Base-by-base conservation (phyloP, 2,113 vertebrate genomes). In the Hassar affinis region DNA sequence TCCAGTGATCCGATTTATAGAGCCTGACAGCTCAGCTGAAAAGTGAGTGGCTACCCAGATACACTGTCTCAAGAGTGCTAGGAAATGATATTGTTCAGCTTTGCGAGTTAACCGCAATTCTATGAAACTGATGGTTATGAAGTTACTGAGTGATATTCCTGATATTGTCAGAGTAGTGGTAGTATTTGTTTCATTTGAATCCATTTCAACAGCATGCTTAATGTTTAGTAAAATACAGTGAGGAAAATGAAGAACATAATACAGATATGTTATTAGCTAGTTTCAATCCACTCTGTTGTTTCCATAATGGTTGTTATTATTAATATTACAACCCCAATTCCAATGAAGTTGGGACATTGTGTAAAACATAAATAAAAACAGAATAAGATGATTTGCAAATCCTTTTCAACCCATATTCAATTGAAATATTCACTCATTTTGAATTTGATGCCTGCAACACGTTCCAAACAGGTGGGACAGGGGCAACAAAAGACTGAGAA, bases 11-110 rank as follows among this genome's bases (percentile, higher is more conserved):
- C 93, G 96, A 52, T 99, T 99, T 91, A 99, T 99, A 14, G 98
- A 99, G 88, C 97, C 98, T 0, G 98, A 99, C 95, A 99, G 98
- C 89, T 96, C 98, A 0, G 97, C 98, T 11, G 98, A 99, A 93
- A 97, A 97, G 97, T 95, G 94, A 93, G 93, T 47, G 35, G 1
- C 79, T 17, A 79, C 47, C 45, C 54, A 56, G 6, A 4, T 4
- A 42, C 59, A 27, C 61, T 22, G 12, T 56, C 12, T 57, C 38
- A 27, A 56, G 11, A 33, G 12, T 56, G 75, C 54, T 47, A 3
- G 11, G 42, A 72, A 17, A 27, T 7, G 1, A 72, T 9, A 62
- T 27, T 18, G 25, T 9, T 12, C 22, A 15, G 27, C 45, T 74
- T n/a, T 49, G 69, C 6, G 0, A 20, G 72, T 51, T 10, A 18